Conservation (phyloP, 2,888 invertebrate species). For the Bimastos eiseni region DNA sequence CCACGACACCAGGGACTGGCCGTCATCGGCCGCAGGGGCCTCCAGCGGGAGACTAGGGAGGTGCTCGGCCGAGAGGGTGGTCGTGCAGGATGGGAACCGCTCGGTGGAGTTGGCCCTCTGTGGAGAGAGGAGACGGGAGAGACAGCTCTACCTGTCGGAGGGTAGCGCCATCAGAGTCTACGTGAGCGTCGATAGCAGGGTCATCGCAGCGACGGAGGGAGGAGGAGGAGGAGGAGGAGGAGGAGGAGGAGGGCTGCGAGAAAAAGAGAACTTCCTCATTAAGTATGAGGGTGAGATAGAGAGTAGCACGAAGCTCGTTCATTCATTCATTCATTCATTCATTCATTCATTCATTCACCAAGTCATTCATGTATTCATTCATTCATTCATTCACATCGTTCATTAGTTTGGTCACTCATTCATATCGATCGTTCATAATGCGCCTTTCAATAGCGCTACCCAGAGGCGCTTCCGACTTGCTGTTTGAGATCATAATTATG, state of each 20-base stretch:
- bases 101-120: conserved; percentile 14
- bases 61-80: not conserved
- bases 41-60: not conserved
- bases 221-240: not conserved
- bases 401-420: too few relatives aligned
- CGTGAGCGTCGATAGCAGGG: not conserved
- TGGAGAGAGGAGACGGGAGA: conserved; percentile 20
- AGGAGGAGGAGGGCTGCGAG: not conserved
- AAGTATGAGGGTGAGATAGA: conserved; percentile 26
- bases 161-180: not conserved
- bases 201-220: not conserved
- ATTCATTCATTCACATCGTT: too few relatives aligned
- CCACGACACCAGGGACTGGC: not conserved
- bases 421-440: too few relatives aligned
- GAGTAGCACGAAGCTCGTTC: not conserved
- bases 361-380: too few relatives aligned
- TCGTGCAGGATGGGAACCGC: conserved; percentile 9
- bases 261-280: conserved; percentile 9
- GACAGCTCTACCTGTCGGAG: conserved; percentile 28
- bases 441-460: too few relatives aligned
- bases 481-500: too few relatives aligned
- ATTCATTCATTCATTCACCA: too few relatives aligned
- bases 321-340: too few relatives aligned
- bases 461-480: too few relatives aligned
- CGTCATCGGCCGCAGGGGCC: not conserved